Evolutionary conservation across 2,797 vertebrate species (phyloP), one percentile per base, ranked within the genome.

Genomic region (Hylomyscus alleni): DNA sequence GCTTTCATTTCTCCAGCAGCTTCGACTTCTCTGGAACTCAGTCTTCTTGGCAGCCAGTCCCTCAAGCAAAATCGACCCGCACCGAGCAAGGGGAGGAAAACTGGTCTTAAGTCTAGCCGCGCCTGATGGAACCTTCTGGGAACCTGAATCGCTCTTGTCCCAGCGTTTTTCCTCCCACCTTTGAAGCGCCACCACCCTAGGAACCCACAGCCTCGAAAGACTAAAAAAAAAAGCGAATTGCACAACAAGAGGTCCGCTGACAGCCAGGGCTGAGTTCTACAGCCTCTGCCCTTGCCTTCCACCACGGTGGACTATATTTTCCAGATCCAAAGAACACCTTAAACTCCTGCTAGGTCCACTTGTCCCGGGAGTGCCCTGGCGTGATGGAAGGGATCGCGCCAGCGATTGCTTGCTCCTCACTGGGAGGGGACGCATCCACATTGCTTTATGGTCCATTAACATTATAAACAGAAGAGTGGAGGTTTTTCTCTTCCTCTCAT

Each of bases 401-500:
- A 83, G 60, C 40, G 0, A 19, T 29, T 29, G 77, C 73, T 80
- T 37, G 88, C 50, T 90, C 88, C 95, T 94, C 62, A 7, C 77
- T 54, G 77, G 50, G 69, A 95, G 83, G 77, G 96, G 88, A 77
- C 60, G 37, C 31, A 94, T 97, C 96, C 96, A 67, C 44, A 29
- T 12, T 40, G 72, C 60, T 84, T 83, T 54, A 86, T 82, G 50
- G 40, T 97, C 97, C 95, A 50, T 96, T 76, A 67, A 69, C 47
- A 94, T 87, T 89, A 75, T 85, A 91, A 95, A 91, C 81, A 73
- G 84, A 22, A 73, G 75, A 92, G 56, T 65, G 50, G 58, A 44
- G 77, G 69, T 14, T n/a, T 94, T 50, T 22, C 84, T 94, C 77
- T 77, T 95, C 86, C 91, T 94, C 67, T 85, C 31, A 72, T 92